A percentile compares a stretch with the other conserved stretches of the same genome.
Evolutionary conservation across 1,140 invertebrate species (phyloP).

Genomic region (Trachymyrmex cornetzi): DNA sequence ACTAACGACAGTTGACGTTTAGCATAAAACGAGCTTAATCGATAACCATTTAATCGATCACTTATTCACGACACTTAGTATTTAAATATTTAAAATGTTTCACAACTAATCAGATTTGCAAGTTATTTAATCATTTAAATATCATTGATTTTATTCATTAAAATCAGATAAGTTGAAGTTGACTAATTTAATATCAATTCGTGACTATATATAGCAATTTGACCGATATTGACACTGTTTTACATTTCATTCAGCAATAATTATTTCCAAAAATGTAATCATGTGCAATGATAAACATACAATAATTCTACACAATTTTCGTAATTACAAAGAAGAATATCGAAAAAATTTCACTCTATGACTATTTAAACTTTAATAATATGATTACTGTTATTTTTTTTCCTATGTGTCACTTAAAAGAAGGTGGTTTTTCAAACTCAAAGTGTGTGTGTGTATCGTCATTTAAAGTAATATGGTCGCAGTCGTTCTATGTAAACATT

Average conservation of each 20-base stretch:
- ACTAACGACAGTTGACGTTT: slow-evolving; percentile 30
- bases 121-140: not conserved
- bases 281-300: not conserved
- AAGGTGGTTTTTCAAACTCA: slow-evolving; percentile 3
- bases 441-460: not conserved
- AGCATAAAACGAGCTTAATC: slow-evolving; percentile 13
- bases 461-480: not conserved
- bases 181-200: not conserved
- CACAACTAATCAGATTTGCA: not conserved
- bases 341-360: not conserved
- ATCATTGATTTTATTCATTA: not conserved
- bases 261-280: not conserved
- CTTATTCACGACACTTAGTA: not conserved
- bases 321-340: not conserved
- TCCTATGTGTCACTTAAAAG: not conserved
- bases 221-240: not conserved
- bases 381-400: not conserved
- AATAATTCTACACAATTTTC: not conserved
- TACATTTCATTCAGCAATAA: not conserved
- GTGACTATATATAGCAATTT: not conserved
- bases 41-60: not conserved
- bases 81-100: not conserved
- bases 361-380: not conserved
- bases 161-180: not conserved
- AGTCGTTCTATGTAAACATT: slow-evolving; percentile 5